phyloP scores from a whole-genome alignment of 2,888 invertebrate genomes.

The Pristionchus japonicus region DNA sequence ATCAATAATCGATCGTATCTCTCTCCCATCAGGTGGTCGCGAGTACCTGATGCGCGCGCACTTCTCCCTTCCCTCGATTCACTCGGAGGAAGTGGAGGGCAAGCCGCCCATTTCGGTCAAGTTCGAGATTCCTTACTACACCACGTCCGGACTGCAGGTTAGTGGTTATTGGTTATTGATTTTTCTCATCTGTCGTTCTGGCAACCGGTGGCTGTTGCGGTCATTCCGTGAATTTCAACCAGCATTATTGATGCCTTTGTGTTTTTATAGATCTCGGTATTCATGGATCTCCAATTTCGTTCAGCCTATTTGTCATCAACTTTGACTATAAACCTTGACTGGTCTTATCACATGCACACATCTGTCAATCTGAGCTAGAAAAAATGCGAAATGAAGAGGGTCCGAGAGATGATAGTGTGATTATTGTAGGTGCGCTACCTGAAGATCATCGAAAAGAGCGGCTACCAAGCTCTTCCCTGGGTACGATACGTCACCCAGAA shows the following conservation, averaged over 20 bases:
- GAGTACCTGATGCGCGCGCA: slow-evolving; percentile 98
- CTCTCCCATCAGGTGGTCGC: slow-evolving; percentile 83
- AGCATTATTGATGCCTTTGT: background rate
- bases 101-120: slow-evolving; percentile 98
- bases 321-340: too few species aligned
- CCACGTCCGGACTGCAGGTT: slow-evolving; percentile 97
- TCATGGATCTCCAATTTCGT: too few species aligned
- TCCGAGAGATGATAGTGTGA: background rate
- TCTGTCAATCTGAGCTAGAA: background rate
- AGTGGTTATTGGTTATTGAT: background rate
- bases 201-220: too few species aligned
- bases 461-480: slow-evolving; percentile 98
- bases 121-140: slow-evolving; percentile 99
- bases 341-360: too few species aligned
- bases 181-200: too few species aligned
- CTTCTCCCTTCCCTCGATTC: slow-evolving; percentile 95
- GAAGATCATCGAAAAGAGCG: slow-evolving; percentile 98
- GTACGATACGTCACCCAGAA: slow-evolving; percentile 99
- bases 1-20: background rate
- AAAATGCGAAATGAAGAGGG: background rate
- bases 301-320: too few species aligned
- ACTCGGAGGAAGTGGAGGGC: slow-evolving; percentile 92
- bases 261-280: background rate
- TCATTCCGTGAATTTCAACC: background rate
- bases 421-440: slow-evolving; percentile 85